Conservation (phyloP, 2,113 vertebrate genomes). For the Gnathochromis pfefferi region DNA sequence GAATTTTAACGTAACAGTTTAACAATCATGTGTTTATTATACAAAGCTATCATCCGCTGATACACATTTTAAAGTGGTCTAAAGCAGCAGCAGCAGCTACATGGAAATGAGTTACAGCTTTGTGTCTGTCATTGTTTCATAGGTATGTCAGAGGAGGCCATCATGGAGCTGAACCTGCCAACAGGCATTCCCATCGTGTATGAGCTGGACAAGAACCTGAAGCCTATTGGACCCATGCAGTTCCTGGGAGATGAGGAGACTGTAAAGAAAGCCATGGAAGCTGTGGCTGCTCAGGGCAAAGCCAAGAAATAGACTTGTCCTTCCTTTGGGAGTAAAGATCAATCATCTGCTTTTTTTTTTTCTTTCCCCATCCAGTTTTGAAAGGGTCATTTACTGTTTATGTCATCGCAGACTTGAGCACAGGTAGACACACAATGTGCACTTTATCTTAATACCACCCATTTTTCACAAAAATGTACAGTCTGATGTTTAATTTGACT, state of each 20-base stretch:
- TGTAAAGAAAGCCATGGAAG: conserved; percentile 94
- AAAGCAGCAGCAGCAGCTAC: neutral
- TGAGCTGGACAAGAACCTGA: conserved; percentile 94
- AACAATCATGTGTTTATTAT: neutral
- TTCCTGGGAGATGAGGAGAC: conserved; percentile 97
- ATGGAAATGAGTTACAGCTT: neutral
- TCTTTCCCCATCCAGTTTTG: neutral
- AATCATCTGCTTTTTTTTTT: neutral
- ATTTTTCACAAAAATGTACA: neutral
- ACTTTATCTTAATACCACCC: conserved; percentile 7
- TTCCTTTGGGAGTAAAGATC: neutral
- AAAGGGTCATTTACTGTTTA: conserved; percentile 2
- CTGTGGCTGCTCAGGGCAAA: conserved; percentile 96
- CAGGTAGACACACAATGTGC: neutral
- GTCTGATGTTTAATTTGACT: neutral
- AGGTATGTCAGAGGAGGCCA: conserved; percentile 90
- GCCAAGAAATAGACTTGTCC: conserved; percentile 66
- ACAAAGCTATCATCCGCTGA: neutral
- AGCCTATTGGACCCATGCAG: conserved; percentile 87
- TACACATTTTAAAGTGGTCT: neutral
- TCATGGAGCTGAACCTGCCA: conserved; percentile 97
- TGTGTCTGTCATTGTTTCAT: neutral
- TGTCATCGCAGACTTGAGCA: neutral
- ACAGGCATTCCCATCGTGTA: conserved; percentile 96
- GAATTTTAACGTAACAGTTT: neutral